Percentiles rank a stretch among this genome's conserved stretches.
Conservation (phyloP, 1,140 invertebrate genomes). For the Drosophila ercepeae region DNA sequence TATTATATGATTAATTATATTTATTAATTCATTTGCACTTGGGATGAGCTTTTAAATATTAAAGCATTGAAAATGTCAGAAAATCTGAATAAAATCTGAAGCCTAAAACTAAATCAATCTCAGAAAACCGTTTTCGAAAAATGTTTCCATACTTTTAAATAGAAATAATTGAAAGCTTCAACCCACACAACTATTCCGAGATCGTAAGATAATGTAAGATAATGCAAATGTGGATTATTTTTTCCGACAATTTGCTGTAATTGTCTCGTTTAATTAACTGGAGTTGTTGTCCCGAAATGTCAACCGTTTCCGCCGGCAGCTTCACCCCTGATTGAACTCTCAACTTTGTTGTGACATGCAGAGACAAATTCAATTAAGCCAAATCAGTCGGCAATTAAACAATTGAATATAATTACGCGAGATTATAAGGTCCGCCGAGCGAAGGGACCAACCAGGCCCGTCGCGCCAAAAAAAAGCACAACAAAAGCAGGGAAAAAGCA, state of each 20-base stretch:
- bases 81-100: too few relatives aligned
- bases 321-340: slow-evolving; percentile 16
- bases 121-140: too few relatives aligned
- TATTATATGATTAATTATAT: not conserved
- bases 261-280: not conserved
- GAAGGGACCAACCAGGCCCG: slow-evolving; percentile 7
- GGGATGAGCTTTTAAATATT: too few relatives aligned
- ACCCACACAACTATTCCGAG: too few relatives aligned
- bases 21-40: too few relatives aligned
- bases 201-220: too few relatives aligned
- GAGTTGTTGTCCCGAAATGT: slow-evolving; percentile 5
- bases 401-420: slow-evolving; percentile 71
- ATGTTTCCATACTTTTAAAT: too few relatives aligned
- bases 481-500: not conserved
- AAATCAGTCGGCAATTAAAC: slow-evolving; percentile 69
- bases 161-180: too few relatives aligned
- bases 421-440: slow-evolving; percentile 28
- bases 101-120: too few relatives aligned
- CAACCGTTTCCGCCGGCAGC: not conserved
- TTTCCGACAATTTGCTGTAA: too few relatives aligned
- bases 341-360: slow-evolving; percentile 40
- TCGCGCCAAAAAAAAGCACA: not conserved
- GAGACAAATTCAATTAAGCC: slow-evolving; percentile 56
- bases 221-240: too few relatives aligned
- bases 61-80: too few relatives aligned